These are phyloP conservation scores for Vandiemenella viatica DNA, from an alignment of 2,888 invertebrate genomes.

Conservation along the genomic window DNA sequence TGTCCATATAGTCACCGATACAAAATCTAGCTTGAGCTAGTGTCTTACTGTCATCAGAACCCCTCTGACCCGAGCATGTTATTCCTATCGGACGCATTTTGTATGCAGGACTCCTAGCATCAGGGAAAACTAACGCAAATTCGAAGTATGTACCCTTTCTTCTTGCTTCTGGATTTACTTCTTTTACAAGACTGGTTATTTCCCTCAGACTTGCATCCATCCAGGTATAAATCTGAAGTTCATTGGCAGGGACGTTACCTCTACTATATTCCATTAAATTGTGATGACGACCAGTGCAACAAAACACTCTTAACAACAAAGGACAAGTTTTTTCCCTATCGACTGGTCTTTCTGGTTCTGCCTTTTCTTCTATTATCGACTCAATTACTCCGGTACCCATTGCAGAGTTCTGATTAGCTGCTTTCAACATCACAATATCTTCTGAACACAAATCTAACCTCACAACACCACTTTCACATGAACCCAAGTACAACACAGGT, in stretches of 20 bases:
- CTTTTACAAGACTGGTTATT: slow-evolving; percentile 89
- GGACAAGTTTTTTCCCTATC: slow-evolving; percentile 92
- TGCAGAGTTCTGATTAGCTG: too few relatives aligned
- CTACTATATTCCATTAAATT: slow-evolving; percentile 77
- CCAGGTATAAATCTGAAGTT: slow-evolving; percentile 98
- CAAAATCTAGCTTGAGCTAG: slow-evolving; percentile 57
- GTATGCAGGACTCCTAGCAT: slow-evolving; percentile 53
- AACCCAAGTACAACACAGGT: too few relatives aligned
- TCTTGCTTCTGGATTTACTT: slow-evolving; percentile 93
- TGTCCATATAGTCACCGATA: too few relatives aligned
- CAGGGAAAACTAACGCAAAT: slow-evolving; percentile 81
- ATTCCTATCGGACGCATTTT: slow-evolving; percentile 88
- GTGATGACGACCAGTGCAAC: slow-evolving; percentile 80
- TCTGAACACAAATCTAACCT: too few relatives aligned
- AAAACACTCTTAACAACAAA: slow-evolving; percentile 81
- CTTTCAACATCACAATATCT: too few relatives aligned
- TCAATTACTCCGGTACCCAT: slow-evolving; percentile 38
- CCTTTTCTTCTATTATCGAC: slow-evolving; percentile 67
- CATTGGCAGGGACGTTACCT: slow-evolving; percentile 89
- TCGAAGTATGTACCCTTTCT: slow-evolving; percentile 94
- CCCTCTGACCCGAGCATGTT: slow-evolving; percentile 81
- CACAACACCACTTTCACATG: too few relatives aligned
- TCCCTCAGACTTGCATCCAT: slow-evolving; percentile 90
- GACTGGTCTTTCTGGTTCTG: slow-evolving; percentile 53
- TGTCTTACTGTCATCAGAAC: slow-evolving; percentile 88